Base-by-base conservation (phyloP, 2,113 vertebrate species). In the Strigops habroptila region DNA sequence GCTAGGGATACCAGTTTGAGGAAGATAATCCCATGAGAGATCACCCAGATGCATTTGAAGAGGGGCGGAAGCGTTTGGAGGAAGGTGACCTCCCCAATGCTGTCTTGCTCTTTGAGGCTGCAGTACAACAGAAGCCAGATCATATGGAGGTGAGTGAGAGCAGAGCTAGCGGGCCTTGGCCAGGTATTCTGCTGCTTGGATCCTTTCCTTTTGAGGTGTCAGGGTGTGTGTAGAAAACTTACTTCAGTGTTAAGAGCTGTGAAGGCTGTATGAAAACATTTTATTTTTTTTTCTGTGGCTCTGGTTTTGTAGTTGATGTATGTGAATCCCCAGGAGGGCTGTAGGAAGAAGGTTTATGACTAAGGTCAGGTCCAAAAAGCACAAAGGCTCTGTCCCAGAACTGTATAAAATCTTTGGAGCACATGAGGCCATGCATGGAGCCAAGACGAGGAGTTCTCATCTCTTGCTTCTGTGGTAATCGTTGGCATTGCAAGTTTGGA, bases 31-130 rank as follows among this genome's bases (percentile, higher is more conserved):
- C 99, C 2, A 98, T 99, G 96, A 96, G 98, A 59, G 98, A 99
- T 78, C 99, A 99, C 79, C 98, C 99, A 0, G 98, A 99, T 94
- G 98, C 99, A 8, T 98, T 99, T 88, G 98, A 99, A 46, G 99
- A 99, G 91, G 99, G 99, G 2, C 92, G 99, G 70, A 98, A 97
- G 91, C 98, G 98, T 68, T 98, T 99, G 97, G 96, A 98, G 95
- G 98, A 99, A 22, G 99, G 99, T 12, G 99, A 99, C 97, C 98
- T 99, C 75, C 99, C 99, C 1, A 99, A 99, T 17, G 99, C 99
- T 0, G 99, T 99, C 35, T 96, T 99, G 33, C 98, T 99, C 43
- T 99, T 99, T 90, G 99, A 99, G 97, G 99, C 99, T 14, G 99
- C 99, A 0, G 99, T 99, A 57, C 99, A 99, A 88, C 98, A 97